phyloP scores from a whole-genome alignment of 2,797 vertebrate genomes.

The Coreius guichenoti region DNA sequence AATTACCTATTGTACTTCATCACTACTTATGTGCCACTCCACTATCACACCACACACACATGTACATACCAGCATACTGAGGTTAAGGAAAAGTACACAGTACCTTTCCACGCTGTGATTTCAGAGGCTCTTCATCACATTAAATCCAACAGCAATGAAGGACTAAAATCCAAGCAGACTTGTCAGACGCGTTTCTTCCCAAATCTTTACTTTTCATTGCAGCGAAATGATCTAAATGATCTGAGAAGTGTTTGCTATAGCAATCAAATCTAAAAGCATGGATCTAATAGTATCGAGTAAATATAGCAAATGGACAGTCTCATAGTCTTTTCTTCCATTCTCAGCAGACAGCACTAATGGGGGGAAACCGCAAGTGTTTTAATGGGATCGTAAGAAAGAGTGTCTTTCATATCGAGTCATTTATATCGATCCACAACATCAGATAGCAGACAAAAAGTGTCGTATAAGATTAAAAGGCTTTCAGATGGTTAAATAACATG shows the following conservation, averaged over 20 bases:
- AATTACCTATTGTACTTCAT: conserved; percentile 4
- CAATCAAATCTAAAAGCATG: conserved; percentile 19
- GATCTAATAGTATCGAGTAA: neutral
- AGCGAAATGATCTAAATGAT: conserved; percentile 9
- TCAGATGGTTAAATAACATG: conserved; percentile 15
- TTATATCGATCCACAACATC: conserved; percentile 14
- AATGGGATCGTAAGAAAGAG: neutral
- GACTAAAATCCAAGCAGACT: conserved; percentile 2
- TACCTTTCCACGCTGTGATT: conserved; percentile 15
- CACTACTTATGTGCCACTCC: neutral
- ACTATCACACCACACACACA: neutral
- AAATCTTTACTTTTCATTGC: neutral
- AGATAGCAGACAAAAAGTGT: neutral
- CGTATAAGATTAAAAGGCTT: neutral
- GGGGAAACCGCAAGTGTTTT: conserved; percentile 10
- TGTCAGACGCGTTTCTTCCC: neutral
- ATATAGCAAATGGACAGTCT: conserved; percentile 2
- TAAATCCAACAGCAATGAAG: conserved; percentile 6
- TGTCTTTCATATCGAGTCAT: neutral
- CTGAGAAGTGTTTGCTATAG: neutral
- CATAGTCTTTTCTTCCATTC: too few species aligned
- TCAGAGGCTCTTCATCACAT: conserved; percentile 12
- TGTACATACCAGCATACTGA: neutral
- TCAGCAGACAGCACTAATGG: conserved; percentile 4
- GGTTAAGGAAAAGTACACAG: neutral